Percentiles rank a stretch among this genome's conserved stretches.
Conservation (phyloP, 2,113 vertebrate species). For the Fulica atra region DNA sequence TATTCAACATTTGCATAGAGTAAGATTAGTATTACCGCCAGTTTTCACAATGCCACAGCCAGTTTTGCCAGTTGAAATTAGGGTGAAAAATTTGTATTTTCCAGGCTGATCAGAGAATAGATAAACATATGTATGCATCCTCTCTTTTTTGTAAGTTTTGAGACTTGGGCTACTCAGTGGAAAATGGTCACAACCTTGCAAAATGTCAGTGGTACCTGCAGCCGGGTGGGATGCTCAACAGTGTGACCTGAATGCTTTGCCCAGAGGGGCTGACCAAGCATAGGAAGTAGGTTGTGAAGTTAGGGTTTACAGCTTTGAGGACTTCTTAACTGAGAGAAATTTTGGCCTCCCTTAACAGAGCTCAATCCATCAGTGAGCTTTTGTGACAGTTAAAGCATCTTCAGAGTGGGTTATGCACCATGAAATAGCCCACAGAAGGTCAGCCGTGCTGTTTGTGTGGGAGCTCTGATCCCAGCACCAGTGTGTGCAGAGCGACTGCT, state of each 20-base stretch:
- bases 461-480: background rate
- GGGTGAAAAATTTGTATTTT: background rate
- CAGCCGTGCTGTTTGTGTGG: rapidly evolving
- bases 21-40: background rate
- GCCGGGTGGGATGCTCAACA: too few relatives aligned
- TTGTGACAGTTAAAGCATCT: background rate
- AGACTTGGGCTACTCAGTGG: background rate
- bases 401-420: rapidly evolving
- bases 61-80: background rate
- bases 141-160: background rate
- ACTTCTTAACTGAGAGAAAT: background rate
- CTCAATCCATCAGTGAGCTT: background rate
- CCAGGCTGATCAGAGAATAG: background rate
- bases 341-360: background rate
- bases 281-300: background rate
- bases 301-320: background rate
- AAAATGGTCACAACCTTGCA: background rate
- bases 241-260: background rate
- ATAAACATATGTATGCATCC: too few relatives aligned
- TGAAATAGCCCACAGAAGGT: background rate
- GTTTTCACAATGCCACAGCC: background rate
- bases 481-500: background rate
- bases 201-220: background rate
- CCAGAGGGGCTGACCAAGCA: background rate
- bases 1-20: background rate